phyloP scores from a whole-genome alignment of 2,797 vertebrate species.

The Fundulus diaphanus region DNA sequence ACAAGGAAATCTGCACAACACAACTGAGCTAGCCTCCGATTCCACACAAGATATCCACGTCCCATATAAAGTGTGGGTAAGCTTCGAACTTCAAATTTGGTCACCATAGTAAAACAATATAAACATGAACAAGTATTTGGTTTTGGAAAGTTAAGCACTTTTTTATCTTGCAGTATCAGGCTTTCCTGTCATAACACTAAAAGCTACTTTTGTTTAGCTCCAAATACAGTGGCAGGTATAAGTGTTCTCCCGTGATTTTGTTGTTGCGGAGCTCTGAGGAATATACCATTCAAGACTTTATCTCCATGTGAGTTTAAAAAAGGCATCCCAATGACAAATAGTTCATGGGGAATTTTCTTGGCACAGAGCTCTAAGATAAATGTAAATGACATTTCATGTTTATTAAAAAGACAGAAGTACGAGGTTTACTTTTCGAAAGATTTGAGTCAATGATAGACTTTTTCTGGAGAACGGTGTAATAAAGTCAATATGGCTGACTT shows the following conservation, averaged over 20 bases:
- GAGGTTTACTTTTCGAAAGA: not conserved
- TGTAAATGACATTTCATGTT: no score
- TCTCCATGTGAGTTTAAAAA: not conserved
- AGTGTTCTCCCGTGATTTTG: not conserved
- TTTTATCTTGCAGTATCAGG: not conserved
- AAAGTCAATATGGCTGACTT: not conserved
- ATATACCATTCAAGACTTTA: not conserved
- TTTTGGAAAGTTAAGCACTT: not conserved
- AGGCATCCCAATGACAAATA: not conserved
- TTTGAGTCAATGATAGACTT: not conserved
- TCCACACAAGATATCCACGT: no score
- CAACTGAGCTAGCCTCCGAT: not conserved
- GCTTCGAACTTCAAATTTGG: not conserved
- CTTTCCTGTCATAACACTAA: no score
- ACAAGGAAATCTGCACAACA: not conserved
- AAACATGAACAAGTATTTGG: not conserved
- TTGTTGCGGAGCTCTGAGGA: not conserved
- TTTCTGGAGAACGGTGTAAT: not conserved
- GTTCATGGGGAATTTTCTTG: not conserved
- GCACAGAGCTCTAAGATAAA: not conserved
- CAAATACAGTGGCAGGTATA: not conserved
- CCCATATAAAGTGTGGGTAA: not conserved
- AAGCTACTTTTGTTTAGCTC: no score
- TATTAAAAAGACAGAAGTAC: not conserved
- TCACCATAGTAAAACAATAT: not conserved